Base-by-base conservation (phyloP, 1,140 invertebrate genomes). In the Melipona quadrifasciata region DNA sequence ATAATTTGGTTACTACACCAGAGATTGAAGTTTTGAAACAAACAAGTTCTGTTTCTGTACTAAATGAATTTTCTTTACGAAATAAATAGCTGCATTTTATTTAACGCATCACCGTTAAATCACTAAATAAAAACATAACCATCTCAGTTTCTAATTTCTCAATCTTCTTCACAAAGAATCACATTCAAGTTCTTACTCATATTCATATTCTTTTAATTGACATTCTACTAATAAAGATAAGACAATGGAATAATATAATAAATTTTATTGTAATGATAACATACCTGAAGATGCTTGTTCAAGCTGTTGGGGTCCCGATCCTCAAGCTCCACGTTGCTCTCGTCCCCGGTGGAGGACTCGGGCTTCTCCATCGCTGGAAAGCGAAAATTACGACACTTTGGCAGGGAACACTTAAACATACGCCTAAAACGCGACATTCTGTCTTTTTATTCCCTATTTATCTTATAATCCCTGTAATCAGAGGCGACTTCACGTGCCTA, bases 241-340 rank as follows among this genome's bases (percentile, higher is more conserved):
- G 39, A 47, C 0, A 47, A 10, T 47, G 39, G 39, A 47, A 47
- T 47, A 47, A 8, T 8, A 24, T 12, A n/a, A 61, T 61, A 61
- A 61, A 61, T 61, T 61, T n/a, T 61, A n/a, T 61, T 4, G 53
- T 17, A 55, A 55, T 17, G 3, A 61, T 6, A 14, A 67, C 31
- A 39, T 92, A 97, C 97, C 95, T 97, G 96, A 57, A 97, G 92
- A 93, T 97, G 96, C 83, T 96, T 95, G 90, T 97, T 97, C 61
- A 97, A 92, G 86, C 94, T 96, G 87, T 96, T 96, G 0, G 97
- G 97, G 90, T 97, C 97, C 83, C 97, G 93, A 79, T 97, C 96
- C 83, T 97, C 96, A 21, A 97, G 93, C 67, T 96, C 95, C 53
- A 95, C 93, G 6, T 91, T 90, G 34, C 95, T 94, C 39, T 93